These are phyloP conservation scores for Trachelus stipa DNA, from an alignment of 2,888 invertebrate species.

Conservation along the genomic window DNA sequence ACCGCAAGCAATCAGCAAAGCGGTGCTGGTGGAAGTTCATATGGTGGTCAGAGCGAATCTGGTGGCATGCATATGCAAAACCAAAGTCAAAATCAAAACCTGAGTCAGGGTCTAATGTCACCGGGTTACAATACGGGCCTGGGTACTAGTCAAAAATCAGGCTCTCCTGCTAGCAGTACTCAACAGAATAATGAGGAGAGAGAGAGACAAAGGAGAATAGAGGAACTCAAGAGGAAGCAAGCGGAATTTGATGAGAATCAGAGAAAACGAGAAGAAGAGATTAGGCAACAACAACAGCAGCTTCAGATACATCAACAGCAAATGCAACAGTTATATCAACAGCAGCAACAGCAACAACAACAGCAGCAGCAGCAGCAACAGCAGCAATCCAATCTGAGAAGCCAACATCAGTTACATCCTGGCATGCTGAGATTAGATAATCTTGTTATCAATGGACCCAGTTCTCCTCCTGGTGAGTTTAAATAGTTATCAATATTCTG, in stretches of 20 bases:
- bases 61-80: slow-evolving; percentile 22
- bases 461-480: slow-evolving; percentile 52
- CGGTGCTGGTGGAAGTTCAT: slow-evolving; percentile 38
- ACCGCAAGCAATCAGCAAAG: slow-evolving; percentile 55
- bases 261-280: slow-evolving; percentile 67
- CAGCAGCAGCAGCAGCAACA: slow-evolving; percentile 46
- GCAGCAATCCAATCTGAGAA: slow-evolving; percentile 47
- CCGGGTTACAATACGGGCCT: slow-evolving; percentile 41
- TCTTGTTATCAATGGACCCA: slow-evolving; percentile 62
- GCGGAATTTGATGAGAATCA: slow-evolving; percentile 70
- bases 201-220: slow-evolving; percentile 68
- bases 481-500: neutral
- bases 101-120: slow-evolving; percentile 33
- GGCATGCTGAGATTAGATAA: slow-evolving; percentile 63
- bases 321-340: slow-evolving; percentile 55
- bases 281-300: slow-evolving; percentile 64
- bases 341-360: slow-evolving; percentile 49
- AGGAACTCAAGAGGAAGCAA: slow-evolving; percentile 70
- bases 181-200: slow-evolving; percentile 61
- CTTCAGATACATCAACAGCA: slow-evolving; percentile 65
- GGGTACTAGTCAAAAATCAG: slow-evolving; percentile 47
- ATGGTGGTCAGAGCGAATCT: slow-evolving; percentile 40
- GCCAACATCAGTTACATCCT: slow-evolving; percentile 50
- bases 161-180: slow-evolving; percentile 25
- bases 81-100: slow-evolving; percentile 23